These are phyloP conservation scores for Apodemus speciosus DNA, from an alignment of 2,113 vertebrate species.

Conservation along the genomic window DNA sequence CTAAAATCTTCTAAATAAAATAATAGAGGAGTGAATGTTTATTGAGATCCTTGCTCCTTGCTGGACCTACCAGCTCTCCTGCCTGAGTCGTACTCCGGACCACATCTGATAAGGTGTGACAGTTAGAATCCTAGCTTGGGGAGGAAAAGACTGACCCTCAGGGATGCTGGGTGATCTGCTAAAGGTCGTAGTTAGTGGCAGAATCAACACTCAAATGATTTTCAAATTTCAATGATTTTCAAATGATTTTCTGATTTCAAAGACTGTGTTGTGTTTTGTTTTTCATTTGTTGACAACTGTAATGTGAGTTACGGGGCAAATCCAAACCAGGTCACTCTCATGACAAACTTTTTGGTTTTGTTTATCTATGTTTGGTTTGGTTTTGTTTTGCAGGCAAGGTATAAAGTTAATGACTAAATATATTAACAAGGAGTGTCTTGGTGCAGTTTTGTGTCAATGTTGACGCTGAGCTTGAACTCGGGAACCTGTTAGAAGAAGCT, in stretches of 20 bases:
- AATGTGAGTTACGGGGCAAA: neutral
- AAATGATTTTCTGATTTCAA: conserved; percentile 27
- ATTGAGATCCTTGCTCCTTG: neutral
- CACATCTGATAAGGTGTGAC: neutral
- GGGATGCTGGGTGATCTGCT: neutral
- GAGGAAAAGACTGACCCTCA: neutral
- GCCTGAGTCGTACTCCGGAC: neutral
- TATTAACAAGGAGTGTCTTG: neutral
- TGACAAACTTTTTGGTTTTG: neutral
- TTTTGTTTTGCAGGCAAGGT: neutral
- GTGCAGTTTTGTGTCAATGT: neutral
- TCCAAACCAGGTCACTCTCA: neutral
- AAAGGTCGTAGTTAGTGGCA: neutral
- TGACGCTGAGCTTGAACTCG: neutral
- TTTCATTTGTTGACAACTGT: neutral
- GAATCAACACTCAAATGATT: neutral
- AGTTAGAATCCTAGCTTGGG: neutral
- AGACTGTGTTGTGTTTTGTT: neutral
- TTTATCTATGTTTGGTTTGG: too few relatives aligned
- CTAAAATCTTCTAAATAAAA: neutral
- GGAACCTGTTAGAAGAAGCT: neutral
- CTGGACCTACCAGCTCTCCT: neutral
- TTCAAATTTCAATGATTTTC: too few relatives aligned
- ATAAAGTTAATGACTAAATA: neutral
- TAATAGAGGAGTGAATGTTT: neutral